Base-by-base conservation (phyloP, 2,113 vertebrate genomes). In the Callorhinus ursinus region DNA sequence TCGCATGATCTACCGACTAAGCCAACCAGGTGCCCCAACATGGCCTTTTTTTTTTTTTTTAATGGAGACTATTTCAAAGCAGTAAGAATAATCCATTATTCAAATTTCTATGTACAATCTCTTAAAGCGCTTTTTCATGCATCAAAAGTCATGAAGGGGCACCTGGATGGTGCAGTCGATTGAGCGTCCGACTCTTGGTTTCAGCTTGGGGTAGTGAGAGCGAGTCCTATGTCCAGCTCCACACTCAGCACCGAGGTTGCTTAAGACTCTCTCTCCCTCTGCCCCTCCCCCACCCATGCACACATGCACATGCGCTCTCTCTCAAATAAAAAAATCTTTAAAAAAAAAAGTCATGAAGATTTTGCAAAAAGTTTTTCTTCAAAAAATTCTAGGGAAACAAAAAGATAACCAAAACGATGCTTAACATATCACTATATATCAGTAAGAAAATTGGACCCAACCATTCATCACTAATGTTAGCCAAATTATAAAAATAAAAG, bases 11-110 rank as follows among this genome's bases (percentile, higher is more conserved):
- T 77, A 77, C 71, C 12, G 5, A 72, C 74, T 42, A 24, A 77
- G 26, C 74, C 26, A 77, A 49, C 3, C 14, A 31, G 14, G 74
- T 49, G 1, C 42, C 26, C 74, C 74, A 77, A 57, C 28, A 57
- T 21, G 63, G 57, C 19, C 71, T 86, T 95, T 76, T 49, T 76
- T 46, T 9, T 15, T 42, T 61, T 31, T 31, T 63, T 31, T 63
- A 95, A 84, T 1, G 85, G 26, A 88, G 67, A 93, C 5, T 67
- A 89, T 42, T 98, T 90, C 82, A 97, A 97, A 90, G n/a, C 67
- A 55, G 15, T 33, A 80, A 76, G n/a, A 95, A 93, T 88, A 61
- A 83, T n/a, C 33, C 7, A 21, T 13, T 88, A 18, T 55, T 95
- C 72, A 93, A 81, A 93, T 72, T 53, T 93, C 61, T 57, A 46